These are phyloP conservation scores for Nebria brevicollis DNA, from an alignment of 2,888 invertebrate genomes.

Conservation along the genomic window DNA sequence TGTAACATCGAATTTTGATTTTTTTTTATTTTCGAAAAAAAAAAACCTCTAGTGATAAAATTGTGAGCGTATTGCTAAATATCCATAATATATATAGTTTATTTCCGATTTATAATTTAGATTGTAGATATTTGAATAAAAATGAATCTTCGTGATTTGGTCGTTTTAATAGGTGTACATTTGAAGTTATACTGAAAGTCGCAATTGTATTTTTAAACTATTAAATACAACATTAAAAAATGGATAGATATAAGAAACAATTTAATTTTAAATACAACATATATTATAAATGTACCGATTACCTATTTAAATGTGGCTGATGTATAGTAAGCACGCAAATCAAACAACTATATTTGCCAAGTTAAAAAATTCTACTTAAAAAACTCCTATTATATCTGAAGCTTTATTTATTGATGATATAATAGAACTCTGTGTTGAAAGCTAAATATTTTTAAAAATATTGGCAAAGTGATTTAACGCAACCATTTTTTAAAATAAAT, in stretches of 20 bases:
- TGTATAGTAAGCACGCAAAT: constrained; percentile 47
- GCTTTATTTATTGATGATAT: constrained; percentile 3
- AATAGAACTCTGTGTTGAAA: constrained; percentile 32
- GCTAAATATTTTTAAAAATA: constrained; percentile 40
- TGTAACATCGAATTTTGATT: constrained; percentile 38
- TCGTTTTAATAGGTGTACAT: constrained; percentile 23
- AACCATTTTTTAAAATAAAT: background rate
- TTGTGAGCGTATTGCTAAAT: constrained; percentile 36
- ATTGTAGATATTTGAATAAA: constrained; percentile 27
- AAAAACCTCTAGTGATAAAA: constrained; percentile 35
- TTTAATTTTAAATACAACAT: constrained; percentile 16
- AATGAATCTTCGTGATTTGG: constrained; percentile 29
- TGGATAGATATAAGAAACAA: background rate
- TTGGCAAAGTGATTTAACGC: background rate
- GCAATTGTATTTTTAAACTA: constrained; percentile 46
- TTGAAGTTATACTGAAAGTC: constrained; percentile 38
- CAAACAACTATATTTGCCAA: constrained; percentile 42
- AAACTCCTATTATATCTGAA: background rate
- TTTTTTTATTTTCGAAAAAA: constrained; percentile 25
- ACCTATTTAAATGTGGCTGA: constrained; percentile 42
- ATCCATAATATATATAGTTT: constrained; percentile 32
- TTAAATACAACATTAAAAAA: constrained; percentile 30
- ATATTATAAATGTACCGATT: constrained; percentile 44
- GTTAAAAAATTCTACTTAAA: constrained; percentile 21
- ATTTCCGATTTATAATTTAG: constrained; percentile 30